Conservation (phyloP, 2,113 vertebrate genomes). For the Nothoprocta perdicaria region DNA sequence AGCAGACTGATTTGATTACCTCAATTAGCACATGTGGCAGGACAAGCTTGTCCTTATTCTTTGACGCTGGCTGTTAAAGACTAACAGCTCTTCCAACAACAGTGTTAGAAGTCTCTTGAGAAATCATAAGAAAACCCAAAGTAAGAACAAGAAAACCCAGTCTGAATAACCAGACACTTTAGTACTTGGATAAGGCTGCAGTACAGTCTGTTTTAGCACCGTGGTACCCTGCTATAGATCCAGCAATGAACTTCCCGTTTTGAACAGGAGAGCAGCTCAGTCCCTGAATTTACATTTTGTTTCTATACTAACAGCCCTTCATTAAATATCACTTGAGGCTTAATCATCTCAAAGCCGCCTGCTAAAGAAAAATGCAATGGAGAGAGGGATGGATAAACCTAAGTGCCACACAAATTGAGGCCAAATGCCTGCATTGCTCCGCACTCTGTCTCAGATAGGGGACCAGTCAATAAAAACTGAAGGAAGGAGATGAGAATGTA, state of each 20-base stretch:
- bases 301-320: neutral
- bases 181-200: neutral
- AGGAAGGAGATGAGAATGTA: neutral
- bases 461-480: neutral
- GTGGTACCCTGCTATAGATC: neutral
- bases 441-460: neutral
- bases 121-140: neutral
- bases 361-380: neutral
- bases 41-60: neutral
- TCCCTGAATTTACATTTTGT: neutral
- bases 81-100: neutral
- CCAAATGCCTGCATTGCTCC: neutral
- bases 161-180: neutral
- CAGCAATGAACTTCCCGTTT: neutral
- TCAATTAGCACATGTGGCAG: neutral
- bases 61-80: neutral
- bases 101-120: neutral
- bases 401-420: neutral
- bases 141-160: neutral
- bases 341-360: neutral
- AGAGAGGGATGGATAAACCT: neutral
- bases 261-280: neutral
- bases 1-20: neutral
- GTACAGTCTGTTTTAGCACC: neutral
- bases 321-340: neutral